A percentile compares a stretch with the other conserved stretches of the same genome.
Conservation (phyloP, 1,140 invertebrate genomes). For the Heliothis virescens region DNA sequence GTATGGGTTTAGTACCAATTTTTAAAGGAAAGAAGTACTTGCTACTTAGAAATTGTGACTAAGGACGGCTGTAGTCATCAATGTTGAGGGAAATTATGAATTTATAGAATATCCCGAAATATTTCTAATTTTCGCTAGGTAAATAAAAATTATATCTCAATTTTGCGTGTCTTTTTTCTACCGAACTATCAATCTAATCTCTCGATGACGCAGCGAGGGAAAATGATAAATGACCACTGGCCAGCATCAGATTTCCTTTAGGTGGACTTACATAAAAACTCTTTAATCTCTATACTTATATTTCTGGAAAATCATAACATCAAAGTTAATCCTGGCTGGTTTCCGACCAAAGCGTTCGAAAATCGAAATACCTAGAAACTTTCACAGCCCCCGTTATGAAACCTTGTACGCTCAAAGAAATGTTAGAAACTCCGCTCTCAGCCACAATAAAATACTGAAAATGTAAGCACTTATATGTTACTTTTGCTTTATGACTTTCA, state of each 20-base stretch:
- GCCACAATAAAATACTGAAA: constrained; percentile 16
- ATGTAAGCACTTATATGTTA: constrained; percentile 4
- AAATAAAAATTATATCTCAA: too few species aligned
- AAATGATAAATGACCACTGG: constrained; percentile 24
- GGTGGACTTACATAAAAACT: constrained; percentile 24
- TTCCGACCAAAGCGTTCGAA: constrained; percentile 31
- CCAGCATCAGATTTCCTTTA: background rate
- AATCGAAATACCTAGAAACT: constrained; percentile 32
- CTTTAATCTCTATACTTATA: constrained; percentile 16
- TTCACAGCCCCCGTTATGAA: constrained; percentile 42
- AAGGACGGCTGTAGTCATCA: too few species aligned
- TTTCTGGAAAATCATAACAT: constrained; percentile 32
- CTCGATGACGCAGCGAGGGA: constrained; percentile 20
- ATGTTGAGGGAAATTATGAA: too few species aligned
- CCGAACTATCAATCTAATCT: background rate
- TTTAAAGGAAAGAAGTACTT: too few species aligned
- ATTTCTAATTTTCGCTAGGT: too few species aligned
- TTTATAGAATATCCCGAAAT: too few species aligned
- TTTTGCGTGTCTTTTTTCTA: background rate
- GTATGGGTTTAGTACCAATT: too few species aligned
- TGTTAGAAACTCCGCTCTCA: background rate
- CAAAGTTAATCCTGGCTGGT: constrained; percentile 40
- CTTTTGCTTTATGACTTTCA: constrained; percentile 15
- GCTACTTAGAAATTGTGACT: too few species aligned
- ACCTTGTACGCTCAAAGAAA: constrained; percentile 10